Evolutionary conservation across 2,888 invertebrate species (phyloP), one percentile per base, ranked within the genome.

Genomic region (Drosophila seclusa): DNA sequence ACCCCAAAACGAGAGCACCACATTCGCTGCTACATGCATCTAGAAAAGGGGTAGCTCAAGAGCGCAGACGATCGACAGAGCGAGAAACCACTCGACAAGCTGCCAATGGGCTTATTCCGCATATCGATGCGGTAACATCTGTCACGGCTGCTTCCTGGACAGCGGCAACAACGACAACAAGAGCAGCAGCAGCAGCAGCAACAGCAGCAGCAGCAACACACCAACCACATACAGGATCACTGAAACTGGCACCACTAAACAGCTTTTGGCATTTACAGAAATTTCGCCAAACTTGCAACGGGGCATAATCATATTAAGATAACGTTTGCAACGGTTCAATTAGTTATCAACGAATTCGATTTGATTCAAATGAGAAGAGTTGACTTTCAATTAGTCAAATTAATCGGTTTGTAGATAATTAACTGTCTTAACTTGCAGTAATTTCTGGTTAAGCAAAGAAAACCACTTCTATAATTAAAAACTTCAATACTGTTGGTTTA

Each of bases 91-190:
- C 83, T 83, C 87, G 82, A 78, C 83, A 87, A 82, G 89, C 89
- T 83, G 84, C 62, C 83, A 73, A 72, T 69, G 83, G 58, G 62
- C 72, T 75, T 70, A 65, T 64, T 60, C 48, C 62, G 40, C 57
- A 67, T 71, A 78, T 73, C 81, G 80, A 75, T 85, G 90, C 73
- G 90, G 90, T 82, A 85, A 85, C 85, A 85, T 85, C 85, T 85
- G 85, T 90, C 85, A 74, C 78, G 83, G 69, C 88, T 84, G 82
- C 68, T 81, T 87, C 76, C 87, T 87, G 89, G 66, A 68, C 66
- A 68, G 55, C 52, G 53, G 53, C 73, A 72, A 57, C 72, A 65
- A 38, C 38, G 55, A 61, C 40, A 29, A 13, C 49, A 31, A 29
- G 58, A 65, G 21, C 54, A 52, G 40, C 67, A 68, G 45, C 62